Evolutionary conservation across 53 echinoderm and acorn worm genomes (phyloP).

Genomic region (Mesocentrotus franciscanus): DNA sequence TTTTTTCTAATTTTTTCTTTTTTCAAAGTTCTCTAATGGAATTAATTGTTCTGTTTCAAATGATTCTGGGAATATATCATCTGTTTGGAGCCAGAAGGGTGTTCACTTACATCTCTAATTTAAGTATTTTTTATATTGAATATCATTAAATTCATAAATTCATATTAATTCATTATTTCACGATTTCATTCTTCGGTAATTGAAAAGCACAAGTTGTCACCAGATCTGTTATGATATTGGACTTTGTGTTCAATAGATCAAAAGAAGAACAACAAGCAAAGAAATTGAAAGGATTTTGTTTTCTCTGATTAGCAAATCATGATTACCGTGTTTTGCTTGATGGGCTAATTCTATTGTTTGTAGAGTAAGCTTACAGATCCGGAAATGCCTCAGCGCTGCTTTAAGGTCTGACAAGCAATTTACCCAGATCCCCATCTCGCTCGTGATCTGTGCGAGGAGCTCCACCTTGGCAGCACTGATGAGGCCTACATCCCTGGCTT

Average conservation of each 20-base stretch:
- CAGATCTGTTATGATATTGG: background rate
- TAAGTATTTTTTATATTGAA: background rate
- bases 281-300: constrained; percentile 46
- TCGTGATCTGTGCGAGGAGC: background rate
- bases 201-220: background rate
- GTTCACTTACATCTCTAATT: no score
- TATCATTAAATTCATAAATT: background rate
- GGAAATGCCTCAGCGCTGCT: constrained; percentile 25
- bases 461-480: background rate
- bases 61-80: no score
- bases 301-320: constrained; percentile 38
- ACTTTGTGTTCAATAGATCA: background rate
- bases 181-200: background rate
- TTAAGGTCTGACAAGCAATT: constrained; percentile 61
- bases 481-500: constrained; percentile 54
- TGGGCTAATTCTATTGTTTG: constrained; percentile 45
- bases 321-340: constrained; percentile 50
- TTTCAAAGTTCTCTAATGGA: no score
- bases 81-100: no score
- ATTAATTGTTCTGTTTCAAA: no score
- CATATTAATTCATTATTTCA: background rate
- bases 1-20: background rate
- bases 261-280: background rate
- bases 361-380: constrained; percentile 36
- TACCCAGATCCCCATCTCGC: constrained; percentile 7